A percentile compares a stretch with the other conserved stretches of the same genome.
Conservation (phyloP, 2,888 invertebrate species). For the Timema podura region DNA sequence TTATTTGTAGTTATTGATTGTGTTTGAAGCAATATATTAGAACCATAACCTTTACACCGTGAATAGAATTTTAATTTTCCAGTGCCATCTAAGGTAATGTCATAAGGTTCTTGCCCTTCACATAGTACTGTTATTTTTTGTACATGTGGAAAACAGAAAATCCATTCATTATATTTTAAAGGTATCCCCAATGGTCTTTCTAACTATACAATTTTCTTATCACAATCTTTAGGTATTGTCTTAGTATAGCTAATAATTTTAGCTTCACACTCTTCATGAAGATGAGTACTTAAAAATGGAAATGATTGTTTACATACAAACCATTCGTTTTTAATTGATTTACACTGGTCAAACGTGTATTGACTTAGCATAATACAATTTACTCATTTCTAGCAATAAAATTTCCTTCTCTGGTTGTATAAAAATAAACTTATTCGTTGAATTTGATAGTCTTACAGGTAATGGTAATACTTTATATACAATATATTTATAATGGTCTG, state of each 20-base stretch:
- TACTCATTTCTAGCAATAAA: background rate
- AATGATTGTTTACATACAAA: background rate
- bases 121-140: background rate
- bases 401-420: background rate
- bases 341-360: background rate
- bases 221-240: background rate
- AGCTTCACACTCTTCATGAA: conserved; percentile 1
- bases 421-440: background rate
- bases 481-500: background rate
- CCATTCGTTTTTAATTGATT: background rate
- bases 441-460: background rate
- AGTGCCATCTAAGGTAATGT: background rate
- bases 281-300: conserved; percentile 3
- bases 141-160: background rate
- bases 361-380: background rate
- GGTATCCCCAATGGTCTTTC: background rate
- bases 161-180: background rate
- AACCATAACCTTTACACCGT: background rate
- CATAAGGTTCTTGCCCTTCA: background rate
- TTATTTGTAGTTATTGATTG: background rate
- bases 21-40: background rate
- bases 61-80: conserved; percentile 1
- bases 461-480: background rate
- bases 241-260: background rate
- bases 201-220: background rate